Percentiles rank a stretch among this genome's conserved stretches.
Conservation (phyloP, 64 coral and sea anemone genomes). For the Trachythela sp. region DNA sequence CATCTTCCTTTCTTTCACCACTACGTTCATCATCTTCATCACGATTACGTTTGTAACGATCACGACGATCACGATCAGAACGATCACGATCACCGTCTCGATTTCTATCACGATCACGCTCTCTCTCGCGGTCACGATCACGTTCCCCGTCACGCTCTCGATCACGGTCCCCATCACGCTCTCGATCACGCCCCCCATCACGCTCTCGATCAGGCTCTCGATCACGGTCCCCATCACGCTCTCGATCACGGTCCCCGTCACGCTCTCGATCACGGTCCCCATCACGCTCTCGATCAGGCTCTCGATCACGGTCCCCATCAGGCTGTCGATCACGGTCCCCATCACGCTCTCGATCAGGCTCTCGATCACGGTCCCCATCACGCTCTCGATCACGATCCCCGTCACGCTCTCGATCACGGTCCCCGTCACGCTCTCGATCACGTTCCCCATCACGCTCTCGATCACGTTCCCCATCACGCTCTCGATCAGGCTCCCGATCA, state of each 20-base stretch:
- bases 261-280: conserved; percentile 48
- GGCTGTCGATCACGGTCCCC: conserved; percentile 46
- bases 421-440: not conserved
- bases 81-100: not conserved
- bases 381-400: conserved; percentile 22
- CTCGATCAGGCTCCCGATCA: too few relatives aligned
- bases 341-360: conserved; percentile 32
- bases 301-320: conserved; percentile 35
- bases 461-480: not conserved
- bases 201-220: conserved; percentile 26
- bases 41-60: not conserved
- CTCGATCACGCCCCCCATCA: not conserved
- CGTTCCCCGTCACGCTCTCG: not conserved
- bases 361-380: conserved; percentile 34
- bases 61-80: not conserved
- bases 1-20: not conserved
- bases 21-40: not conserved
- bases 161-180: not conserved
- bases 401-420: conserved; percentile 29
- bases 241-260: conserved; percentile 24
- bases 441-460: not conserved
- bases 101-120: not conserved
- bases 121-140: not conserved
- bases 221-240: conserved; percentile 18
- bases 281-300: conserved; percentile 31